phyloP scores from a whole-genome alignment of 2,113 vertebrate species.

The Pipra filicauda region DNA sequence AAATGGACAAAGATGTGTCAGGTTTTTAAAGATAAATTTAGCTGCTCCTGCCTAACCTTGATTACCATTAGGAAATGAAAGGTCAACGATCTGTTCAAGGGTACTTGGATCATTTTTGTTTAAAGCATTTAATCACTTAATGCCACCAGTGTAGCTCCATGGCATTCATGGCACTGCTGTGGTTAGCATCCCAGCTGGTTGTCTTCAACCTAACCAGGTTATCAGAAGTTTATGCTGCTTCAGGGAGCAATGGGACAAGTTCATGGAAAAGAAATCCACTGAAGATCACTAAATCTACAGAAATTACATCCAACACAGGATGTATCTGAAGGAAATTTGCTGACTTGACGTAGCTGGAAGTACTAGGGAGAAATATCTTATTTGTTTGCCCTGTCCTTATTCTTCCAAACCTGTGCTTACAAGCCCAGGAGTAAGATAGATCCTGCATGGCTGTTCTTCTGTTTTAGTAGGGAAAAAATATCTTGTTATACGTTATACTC shows the following conservation, averaged over 20 bases:
- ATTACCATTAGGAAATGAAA: neutral
- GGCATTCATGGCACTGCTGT: neutral
- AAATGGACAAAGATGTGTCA: neutral
- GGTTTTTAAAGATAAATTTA: neutral
- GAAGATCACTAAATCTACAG: neutral
- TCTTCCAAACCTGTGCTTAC: neutral
- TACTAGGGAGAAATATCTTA: neutral
- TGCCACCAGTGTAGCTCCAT: neutral
- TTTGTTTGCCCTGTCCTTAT: neutral
- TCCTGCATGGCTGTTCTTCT: neutral
- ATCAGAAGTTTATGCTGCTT: neutral
- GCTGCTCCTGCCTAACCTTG: neutral
- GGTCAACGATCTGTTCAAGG: neutral
- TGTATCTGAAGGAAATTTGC: neutral
- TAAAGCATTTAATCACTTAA: constrained; percentile 9
- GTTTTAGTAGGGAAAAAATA: neutral
- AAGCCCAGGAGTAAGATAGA: neutral
- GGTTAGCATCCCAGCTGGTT: neutral
- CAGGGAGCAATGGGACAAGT: neutral
- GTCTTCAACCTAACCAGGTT: neutral
- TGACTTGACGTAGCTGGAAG: neutral
- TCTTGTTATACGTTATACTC: neutral
- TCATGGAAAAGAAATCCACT: neutral
- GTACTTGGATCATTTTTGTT: neutral
- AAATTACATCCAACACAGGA: neutral